Base-by-base conservation (phyloP, 2,797 vertebrate genomes). In the Aldrovandia affinis region DNA sequence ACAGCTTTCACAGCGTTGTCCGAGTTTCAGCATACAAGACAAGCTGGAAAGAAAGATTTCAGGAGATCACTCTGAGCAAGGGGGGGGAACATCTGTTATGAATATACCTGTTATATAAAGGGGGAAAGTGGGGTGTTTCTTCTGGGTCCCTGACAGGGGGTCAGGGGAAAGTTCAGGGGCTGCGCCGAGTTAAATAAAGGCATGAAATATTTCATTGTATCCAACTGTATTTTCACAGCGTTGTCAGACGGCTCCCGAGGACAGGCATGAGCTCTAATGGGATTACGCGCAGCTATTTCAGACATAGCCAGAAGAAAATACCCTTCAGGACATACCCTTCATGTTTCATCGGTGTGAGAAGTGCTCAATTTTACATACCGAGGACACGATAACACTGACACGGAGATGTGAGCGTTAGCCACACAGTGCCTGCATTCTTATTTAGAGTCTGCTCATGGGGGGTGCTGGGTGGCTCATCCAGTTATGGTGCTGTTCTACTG, bases 51-150 rank as follows among this genome's bases (percentile, higher is more conserved):
- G 68, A 73, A 39, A 18, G 33, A 6, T 30, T 73, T 9, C 68
- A 73, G n/a, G 33, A 73, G 15, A 14, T n/a, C 15, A 33, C 3
- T 3, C 39, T 39, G 33, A 14, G 18, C n/a, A 7, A 9, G 28
- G 14, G 30, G 63, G 14, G 20, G 7, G 20, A 22, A 73, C 68
- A 73, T 73, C 68, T 73, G 68, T 73, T 73, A 73, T 73, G 68
- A 73, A 73, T 73, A 73, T 73, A 42, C 68, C 68, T 39, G 68
- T 70, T 70, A 39, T 36, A 36, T 36, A 70, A 70, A 70, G 30
- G 65, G 30, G 65, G 14, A n/a, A 33, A 12, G 6, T 6, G 6
- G 33, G 14, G 68, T 73, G 68, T 73, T 73, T 42, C 36, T 73
- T 42, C 68, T 39, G 18, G 68, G 33, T 73, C 68, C 68, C 68